Evolutionary conservation across 1,140 invertebrate genomes (phyloP).

Genomic region (Caenorhabditis inopinata): DNA sequence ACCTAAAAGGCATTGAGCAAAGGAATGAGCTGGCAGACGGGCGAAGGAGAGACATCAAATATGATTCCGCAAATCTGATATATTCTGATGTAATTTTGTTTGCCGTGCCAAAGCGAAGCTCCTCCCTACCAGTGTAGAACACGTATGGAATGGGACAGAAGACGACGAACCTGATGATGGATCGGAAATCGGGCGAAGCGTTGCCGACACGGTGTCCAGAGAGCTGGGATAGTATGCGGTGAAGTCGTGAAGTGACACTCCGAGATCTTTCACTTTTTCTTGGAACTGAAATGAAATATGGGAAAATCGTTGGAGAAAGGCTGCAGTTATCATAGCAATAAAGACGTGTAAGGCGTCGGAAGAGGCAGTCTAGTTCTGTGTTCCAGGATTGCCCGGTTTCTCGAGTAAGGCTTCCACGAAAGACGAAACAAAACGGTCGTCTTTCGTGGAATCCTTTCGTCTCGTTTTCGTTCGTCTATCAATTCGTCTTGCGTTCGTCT

Average conservation of each 20-base stretch:
- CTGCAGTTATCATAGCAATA: too few species aligned
- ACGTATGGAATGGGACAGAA: neutral
- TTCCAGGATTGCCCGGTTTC: too few species aligned
- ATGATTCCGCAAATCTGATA: constrained; percentile 29
- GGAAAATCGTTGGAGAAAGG: too few species aligned
- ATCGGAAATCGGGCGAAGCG: constrained; percentile 35
- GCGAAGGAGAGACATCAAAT: constrained; percentile 17
- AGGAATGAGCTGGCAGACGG: neutral
- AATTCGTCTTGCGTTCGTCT: too few species aligned
- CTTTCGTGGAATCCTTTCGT: too few species aligned
- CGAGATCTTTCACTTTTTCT: constrained; percentile 43
- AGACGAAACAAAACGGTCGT: too few species aligned
- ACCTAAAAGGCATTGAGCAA: neutral
- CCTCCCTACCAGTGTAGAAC: neutral
- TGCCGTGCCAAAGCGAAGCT: neutral
- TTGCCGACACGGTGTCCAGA: constrained; percentile 34
- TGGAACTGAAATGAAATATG: constrained; percentile 26
- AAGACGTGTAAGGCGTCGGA: too few species aligned
- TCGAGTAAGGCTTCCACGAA: too few species aligned
- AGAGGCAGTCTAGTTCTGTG: too few species aligned
- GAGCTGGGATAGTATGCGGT: constrained; percentile 32
- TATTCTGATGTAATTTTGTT: constrained; percentile 33
- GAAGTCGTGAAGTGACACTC: constrained; percentile 36
- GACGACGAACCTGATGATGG: constrained; percentile 17
- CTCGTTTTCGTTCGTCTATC: too few species aligned